Percentiles rank a stretch among this genome's conserved stretches.
phyloP scores from a whole-genome alignment of 1,140 invertebrate species.

The Sinonovacula constricta region DNA sequence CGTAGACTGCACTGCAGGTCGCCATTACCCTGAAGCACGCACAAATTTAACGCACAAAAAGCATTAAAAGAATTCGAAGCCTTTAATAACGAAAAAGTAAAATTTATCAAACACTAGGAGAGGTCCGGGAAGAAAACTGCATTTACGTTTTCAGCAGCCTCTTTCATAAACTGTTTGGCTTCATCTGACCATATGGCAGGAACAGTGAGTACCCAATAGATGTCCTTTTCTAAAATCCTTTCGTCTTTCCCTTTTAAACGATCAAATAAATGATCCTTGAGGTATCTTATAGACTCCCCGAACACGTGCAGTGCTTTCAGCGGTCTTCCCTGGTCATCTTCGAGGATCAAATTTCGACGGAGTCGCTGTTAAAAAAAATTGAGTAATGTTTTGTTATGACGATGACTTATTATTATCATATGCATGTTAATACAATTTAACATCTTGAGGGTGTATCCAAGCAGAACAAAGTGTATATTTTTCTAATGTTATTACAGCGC shows the following conservation, averaged over 20 bases:
- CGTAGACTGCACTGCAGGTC: background rate
- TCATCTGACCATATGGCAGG: conserved; percentile 41
- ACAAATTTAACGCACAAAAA: no score
- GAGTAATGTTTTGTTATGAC: background rate
- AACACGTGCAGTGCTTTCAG: conserved; percentile 31
- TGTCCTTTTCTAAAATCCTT: conserved; percentile 6
- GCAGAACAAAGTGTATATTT: no score
- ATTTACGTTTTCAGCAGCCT: conserved; percentile 20
- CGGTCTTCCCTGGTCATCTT: conserved; percentile 10
- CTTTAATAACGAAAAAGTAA: no score
- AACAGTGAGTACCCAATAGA: conserved; percentile 24
- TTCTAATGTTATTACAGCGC: no score
- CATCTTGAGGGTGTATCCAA: no score
- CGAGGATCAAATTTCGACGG: background rate
- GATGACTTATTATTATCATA: background rate
- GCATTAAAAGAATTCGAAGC: no score
- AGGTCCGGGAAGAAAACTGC: background rate
- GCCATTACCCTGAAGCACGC: background rate
- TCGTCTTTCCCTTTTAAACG: background rate
- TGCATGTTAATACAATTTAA: background rate
- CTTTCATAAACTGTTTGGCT: conserved; percentile 39
- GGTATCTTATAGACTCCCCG: conserved; percentile 16
- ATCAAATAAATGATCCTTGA: conserved; percentile 16
- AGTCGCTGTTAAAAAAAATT: no score
- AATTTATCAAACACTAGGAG: background rate